Conservation (phyloP, 2,888 invertebrate genomes). For the Gasteruption jaculator region DNA sequence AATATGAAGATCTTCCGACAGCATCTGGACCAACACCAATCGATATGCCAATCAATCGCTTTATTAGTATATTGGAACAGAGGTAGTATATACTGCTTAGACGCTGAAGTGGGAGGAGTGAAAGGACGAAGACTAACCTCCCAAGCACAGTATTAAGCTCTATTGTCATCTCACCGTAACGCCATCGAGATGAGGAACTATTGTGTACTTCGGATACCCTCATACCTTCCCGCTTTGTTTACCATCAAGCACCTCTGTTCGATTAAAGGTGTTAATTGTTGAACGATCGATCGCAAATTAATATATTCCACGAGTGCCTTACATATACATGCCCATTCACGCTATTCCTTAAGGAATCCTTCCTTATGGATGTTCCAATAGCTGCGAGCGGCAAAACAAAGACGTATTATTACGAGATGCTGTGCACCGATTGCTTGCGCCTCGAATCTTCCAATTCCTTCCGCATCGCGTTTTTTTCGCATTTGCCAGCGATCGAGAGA, state of each 20-base stretch:
- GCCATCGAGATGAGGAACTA: conserved; percentile 25
- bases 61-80: too few relatives aligned
- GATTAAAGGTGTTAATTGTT: conserved; percentile 35
- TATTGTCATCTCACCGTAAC: conserved; percentile 32
- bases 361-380: too few relatives aligned
- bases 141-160: conserved; percentile 33
- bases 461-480: too few relatives aligned
- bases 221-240: conserved; percentile 24
- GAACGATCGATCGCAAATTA: conserved; percentile 24
- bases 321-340: conserved; percentile 8
- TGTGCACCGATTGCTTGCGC: too few relatives aligned
- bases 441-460: too few relatives aligned
- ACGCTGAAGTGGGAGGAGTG: conserved; percentile 17
- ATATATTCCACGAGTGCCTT: conserved; percentile 11
- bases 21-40: too few relatives aligned
- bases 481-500: too few relatives aligned
- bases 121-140: conserved; percentile 20
- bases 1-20: too few relatives aligned
- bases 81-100: too few relatives aligned
- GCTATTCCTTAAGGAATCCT: conserved; percentile 3
- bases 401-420: too few relatives aligned
- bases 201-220: conserved; percentile 24
- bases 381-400: too few relatives aligned
- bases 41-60: too few relatives aligned
- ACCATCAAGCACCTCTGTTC: conserved; percentile 30